phyloP scores from a whole-genome alignment of 2,797 vertebrate genomes.

The Spea hammondii region DNA sequence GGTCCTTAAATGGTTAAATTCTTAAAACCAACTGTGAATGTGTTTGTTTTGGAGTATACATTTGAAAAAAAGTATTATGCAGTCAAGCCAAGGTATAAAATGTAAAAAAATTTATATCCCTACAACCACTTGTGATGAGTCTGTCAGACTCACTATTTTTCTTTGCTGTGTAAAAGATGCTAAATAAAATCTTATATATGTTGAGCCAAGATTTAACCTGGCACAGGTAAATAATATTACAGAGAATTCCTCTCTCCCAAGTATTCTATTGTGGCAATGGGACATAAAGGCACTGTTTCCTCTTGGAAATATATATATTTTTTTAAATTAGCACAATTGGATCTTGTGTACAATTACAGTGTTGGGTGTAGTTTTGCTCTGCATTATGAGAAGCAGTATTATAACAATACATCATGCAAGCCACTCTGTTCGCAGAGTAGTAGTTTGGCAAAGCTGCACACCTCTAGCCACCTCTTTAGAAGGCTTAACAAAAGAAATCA shows the following conservation, averaged over 20 bases:
- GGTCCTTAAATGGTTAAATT: not conserved
- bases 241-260: constrained; percentile 36
- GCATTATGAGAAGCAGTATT: constrained; percentile 18
- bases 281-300: constrained; percentile 18
- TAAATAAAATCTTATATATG: constrained; percentile 8
- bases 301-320: constrained; percentile 31
- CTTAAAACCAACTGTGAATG: not conserved
- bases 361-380: constrained; percentile 32
- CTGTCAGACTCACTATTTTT: not conserved
- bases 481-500: constrained; percentile 47
- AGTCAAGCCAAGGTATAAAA: too few relatives aligned
- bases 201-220: constrained; percentile 15
- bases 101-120: too few relatives aligned
- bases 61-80: too few relatives aligned
- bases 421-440: constrained; percentile 31
- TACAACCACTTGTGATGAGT: too few relatives aligned
- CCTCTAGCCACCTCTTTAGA: constrained; percentile 51
- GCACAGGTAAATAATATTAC: constrained; percentile 8
- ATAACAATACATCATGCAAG: constrained; percentile 34
- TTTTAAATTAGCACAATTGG: constrained; percentile 44
- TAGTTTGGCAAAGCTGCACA: constrained; percentile 55
- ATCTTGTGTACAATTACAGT: constrained; percentile 35
- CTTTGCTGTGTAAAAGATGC: not conserved
- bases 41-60: too few relatives aligned
- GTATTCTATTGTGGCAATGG: not conserved